A percentile compares a stretch with the other conserved stretches of the same genome.
Evolutionary conservation across 2,797 vertebrate species (phyloP).

Genomic region (Leptatherina wallacei): DNA sequence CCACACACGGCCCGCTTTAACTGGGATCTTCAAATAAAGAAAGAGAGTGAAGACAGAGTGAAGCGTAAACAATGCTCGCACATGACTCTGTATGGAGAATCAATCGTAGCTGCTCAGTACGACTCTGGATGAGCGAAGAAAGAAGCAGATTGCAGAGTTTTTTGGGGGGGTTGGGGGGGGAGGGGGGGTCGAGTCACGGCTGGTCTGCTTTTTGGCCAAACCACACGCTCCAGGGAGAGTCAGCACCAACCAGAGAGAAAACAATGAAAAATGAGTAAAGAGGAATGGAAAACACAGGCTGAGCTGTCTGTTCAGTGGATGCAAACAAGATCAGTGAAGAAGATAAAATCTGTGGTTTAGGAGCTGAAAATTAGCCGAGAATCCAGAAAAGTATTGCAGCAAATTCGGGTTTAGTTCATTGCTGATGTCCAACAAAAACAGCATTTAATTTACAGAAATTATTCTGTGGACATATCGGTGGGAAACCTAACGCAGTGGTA

Average conservation of each 20-base stretch:
- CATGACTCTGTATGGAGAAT: conserved; percentile 35
- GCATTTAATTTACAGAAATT: too few species aligned
- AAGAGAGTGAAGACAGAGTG: conserved; percentile 12
- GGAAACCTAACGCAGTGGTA: too few species aligned
- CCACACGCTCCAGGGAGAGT: conserved; percentile 51
- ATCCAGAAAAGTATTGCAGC: too few species aligned
- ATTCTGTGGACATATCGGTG: too few species aligned
- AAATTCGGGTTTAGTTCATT: too few species aligned
- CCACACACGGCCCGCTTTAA: background rate
- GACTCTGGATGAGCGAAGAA: conserved; percentile 49
- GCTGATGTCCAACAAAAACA: background rate
- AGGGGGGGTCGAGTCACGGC: conserved; percentile 52
- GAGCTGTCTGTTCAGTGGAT: background rate
- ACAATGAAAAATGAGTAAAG: conserved; percentile 27
- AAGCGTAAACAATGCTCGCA: conserved; percentile 32
- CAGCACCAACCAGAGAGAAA: conserved; percentile 25
- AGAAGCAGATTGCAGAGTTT: conserved; percentile 34
- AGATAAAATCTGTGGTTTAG: conserved; percentile 2
- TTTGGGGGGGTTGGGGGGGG: conserved; percentile 15
- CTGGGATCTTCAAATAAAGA: conserved; percentile 14
- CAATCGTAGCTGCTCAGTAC: conserved; percentile 47
- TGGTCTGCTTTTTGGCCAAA: conserved; percentile 61
- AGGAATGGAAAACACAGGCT: conserved; percentile 16
- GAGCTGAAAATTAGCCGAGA: background rate
- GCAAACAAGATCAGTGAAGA: background rate